Evolutionary conservation across 2,888 invertebrate genomes (phyloP).

Genomic region (Uropetala carovei): DNA sequence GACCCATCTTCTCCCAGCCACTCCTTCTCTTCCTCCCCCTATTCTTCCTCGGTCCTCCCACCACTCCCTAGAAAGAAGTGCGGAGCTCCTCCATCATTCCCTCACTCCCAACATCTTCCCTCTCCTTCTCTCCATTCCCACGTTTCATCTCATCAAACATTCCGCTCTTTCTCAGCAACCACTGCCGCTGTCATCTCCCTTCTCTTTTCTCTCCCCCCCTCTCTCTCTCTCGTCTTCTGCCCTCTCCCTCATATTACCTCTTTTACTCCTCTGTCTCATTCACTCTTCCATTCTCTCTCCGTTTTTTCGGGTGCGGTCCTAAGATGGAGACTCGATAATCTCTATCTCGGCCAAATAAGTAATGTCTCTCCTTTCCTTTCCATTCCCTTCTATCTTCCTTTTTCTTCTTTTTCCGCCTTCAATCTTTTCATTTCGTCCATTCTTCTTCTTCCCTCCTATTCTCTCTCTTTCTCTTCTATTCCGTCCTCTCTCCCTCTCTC

Average conservation of each 20-base stretch:
- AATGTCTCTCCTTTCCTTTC: background rate
- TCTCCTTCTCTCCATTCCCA: background rate
- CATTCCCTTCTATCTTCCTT: background rate
- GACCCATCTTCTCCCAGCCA: background rate
- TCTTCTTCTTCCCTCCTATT: too few species aligned
- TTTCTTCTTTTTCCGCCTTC: too few species aligned
- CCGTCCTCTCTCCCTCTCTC: background rate
- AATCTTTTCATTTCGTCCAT: too few species aligned
- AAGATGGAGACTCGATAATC: background rate
- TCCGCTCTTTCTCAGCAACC: conserved; percentile 47
- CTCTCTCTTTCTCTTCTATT: background rate
- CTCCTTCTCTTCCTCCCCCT: background rate
- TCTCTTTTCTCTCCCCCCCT: background rate
- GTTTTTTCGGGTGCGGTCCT: background rate
- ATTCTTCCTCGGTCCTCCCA: background rate
- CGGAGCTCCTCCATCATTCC: background rate
- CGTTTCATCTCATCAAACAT: conserved; percentile 56
- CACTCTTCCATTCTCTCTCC: background rate
- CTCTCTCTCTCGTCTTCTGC: background rate
- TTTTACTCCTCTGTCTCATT: background rate
- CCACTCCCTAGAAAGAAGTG: background rate
- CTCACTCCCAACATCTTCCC: background rate
- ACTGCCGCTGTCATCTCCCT: background rate
- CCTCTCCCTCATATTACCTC: too few species aligned
- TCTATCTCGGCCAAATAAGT: background rate